Evolutionary conservation across 2,888 invertebrate species (phyloP).

Genomic region (Limnephilus lunatus): DNA sequence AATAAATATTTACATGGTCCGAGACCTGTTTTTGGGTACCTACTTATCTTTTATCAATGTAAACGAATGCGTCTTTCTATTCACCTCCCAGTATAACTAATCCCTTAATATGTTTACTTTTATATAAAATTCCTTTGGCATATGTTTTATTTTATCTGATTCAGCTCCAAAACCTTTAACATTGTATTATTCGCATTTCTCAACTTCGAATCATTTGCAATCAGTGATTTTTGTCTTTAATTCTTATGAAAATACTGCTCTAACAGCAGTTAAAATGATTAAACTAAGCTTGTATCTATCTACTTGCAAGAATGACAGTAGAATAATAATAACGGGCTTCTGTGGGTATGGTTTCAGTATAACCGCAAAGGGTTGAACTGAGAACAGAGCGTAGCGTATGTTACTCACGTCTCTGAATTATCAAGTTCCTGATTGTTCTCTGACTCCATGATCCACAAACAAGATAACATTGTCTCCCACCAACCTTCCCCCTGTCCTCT

Average conservation of each 20-base stretch:
- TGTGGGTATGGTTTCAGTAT: not conserved
- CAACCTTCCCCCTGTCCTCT: not conserved
- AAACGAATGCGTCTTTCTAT: too few relatives aligned
- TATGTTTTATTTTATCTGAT: too few relatives aligned
- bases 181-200: too few relatives aligned
- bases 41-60: too few relatives aligned
- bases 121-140: too few relatives aligned
- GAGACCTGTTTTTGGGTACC: too few relatives aligned
- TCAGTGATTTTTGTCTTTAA: too few relatives aligned
- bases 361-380: slow-evolving; percentile 9
- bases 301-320: not conserved
- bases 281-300: not conserved
- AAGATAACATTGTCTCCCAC: slow-evolving; percentile 45
- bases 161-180: too few relatives aligned
- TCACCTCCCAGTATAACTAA: too few relatives aligned
- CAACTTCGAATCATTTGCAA: too few relatives aligned
- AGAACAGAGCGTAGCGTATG: slow-evolving; percentile 28
- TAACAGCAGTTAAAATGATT: not conserved
- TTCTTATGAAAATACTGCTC: not conserved
- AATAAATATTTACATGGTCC: too few relatives aligned
- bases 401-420: slow-evolving; percentile 49
- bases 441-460: slow-evolving; percentile 51
- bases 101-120: too few relatives aligned
- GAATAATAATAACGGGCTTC: not conserved
- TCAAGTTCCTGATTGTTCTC: slow-evolving; percentile 51